Conservation (phyloP, 2,113 vertebrate genomes). For the Otolemur garnettii region DNA sequence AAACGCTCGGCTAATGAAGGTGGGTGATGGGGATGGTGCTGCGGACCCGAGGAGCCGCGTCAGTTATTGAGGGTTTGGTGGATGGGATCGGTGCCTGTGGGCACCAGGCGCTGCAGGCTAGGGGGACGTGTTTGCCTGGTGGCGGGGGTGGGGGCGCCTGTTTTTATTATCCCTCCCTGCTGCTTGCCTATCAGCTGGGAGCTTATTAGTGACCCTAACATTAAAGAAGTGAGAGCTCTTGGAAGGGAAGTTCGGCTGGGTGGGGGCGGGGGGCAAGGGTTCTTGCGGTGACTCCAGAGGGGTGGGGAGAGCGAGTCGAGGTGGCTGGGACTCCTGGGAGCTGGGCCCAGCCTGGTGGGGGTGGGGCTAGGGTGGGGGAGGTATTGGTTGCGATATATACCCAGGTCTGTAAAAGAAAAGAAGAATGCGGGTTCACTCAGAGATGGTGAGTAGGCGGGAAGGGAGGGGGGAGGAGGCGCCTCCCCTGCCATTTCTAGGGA, state of each 20-base stretch:
- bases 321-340: conserved; percentile 70
- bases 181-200: conserved; percentile 47
- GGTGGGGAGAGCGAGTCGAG: conserved; percentile 69
- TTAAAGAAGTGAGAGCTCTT: conserved; percentile 81
- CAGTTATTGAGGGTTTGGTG: conserved; percentile 81
- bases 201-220: conserved; percentile 67
- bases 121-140: conserved; percentile 46
- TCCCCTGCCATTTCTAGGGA: conserved; percentile 69
- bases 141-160: background rate
- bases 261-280: conserved; percentile 78
- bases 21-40: conserved; percentile 84
- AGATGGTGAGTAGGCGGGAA: background rate
- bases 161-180: background rate
- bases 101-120: conserved; percentile 63
- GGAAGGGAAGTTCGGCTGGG: conserved; percentile 88
- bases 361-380: background rate
- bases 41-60: conserved; percentile 78
- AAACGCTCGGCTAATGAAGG: conserved; percentile 81
- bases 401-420: background rate
- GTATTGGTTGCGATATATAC: background rate
- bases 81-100: conserved; percentile 76
- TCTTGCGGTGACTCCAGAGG: conserved; percentile 61
- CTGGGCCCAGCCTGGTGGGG: conserved; percentile 58
- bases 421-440: conserved; percentile 21
- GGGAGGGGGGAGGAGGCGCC: background rate